Evolutionary conservation across 2,113 vertebrate genomes (phyloP), one percentile per base, ranked within the genome.

Genomic region (Ovibos moschatus): DNA sequence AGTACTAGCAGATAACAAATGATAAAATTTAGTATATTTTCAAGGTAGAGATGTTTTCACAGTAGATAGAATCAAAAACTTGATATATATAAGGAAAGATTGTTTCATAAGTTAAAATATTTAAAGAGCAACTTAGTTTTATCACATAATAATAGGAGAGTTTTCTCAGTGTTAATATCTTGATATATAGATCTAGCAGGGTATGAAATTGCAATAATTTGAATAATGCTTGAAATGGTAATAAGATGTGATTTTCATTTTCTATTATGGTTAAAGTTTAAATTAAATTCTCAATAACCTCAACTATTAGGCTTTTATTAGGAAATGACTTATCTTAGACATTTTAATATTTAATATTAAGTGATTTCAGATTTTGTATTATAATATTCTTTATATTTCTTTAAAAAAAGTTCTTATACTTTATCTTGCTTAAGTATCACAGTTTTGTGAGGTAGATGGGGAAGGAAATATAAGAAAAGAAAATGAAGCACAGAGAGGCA

Each of bases 321-420:
- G 58, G 50, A 92, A 94, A 95, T 95, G 84, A 84, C 6, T 89
- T 95, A 89, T 57, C 51, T 89, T 97, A 92, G 21, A 71, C 25
- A 92, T 96, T 97, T 97, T 86, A 97, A 88, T 95, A 90, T 90
- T 94, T 95, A 92, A 92, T 87, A 74, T 85, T 89, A 91, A 71
- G 3, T 78, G 30, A 91, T 79, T 98, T 93, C 11, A 92, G 10
- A 40, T 89, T 94, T 97, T 90, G 4, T 92, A 9, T 96, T 90
- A 84, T 92, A 95, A 78, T 91, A 47, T 50, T 87, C 27, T 43
- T 93, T 16, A 53, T 51, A 76, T 76, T 95, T 94, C n/a, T 47
- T 76, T 13, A 3, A 91, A 82, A 67, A 90, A 45, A 58, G 1
- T 89, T 84, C 14, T 36, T 6, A 11, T 86, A 58, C 21, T 16